Base-by-base conservation (phyloP, 2,888 invertebrate genomes). In the Syritta pipiens region DNA sequence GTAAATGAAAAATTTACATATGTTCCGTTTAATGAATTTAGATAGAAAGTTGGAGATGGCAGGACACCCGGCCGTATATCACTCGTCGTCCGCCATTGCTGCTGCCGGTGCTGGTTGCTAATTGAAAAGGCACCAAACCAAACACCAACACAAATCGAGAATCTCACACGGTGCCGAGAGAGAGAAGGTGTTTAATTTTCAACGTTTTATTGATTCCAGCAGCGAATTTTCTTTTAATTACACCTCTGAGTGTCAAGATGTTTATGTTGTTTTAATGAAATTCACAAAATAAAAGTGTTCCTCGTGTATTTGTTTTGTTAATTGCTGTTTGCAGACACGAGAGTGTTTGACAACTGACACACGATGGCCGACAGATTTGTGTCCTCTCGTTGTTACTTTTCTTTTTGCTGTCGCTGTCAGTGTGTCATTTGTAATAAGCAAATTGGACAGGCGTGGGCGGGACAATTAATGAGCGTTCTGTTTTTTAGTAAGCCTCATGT, bases 1-100 rank as follows among this genome's bases (percentile, higher is more conserved):
- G 72, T 53, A 55, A 72, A 71, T 67, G 53, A 48, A 49, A 60
- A 65, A 72, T 77, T 72, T 60, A 77, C 72, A 76, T 71, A 65
- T 67, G 77, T 62, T 60, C 40, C 14, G 24, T 55, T 71, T 65
- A 77, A 72, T 67, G 77, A 77, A 77, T 65, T 77, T 65, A 60
- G 48, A 72, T 55, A 55, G 48, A 49, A 55, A 51, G 26, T 57
- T 37, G 4, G 26, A 69, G 53, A 30, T 24, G 48, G 14, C 10
- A 55, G 1, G 35, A 12, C 4, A 28, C 17, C 9, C 48, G 22
- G 59, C 48, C 57, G 32, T 69, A 51, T 60, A 42, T 60, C 32
- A 69, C 12, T 14, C 22, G 57, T n/a, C 37, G 57, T n/a, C 37
- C 57, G 48, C 37, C 55, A 55, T 30, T 49, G 42, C 28, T 28